Evolutionary conservation across 92 coral and sea anemone species (phyloP), one percentile per base, ranked within the genome.

Genomic region (Porites divaricata): DNA sequence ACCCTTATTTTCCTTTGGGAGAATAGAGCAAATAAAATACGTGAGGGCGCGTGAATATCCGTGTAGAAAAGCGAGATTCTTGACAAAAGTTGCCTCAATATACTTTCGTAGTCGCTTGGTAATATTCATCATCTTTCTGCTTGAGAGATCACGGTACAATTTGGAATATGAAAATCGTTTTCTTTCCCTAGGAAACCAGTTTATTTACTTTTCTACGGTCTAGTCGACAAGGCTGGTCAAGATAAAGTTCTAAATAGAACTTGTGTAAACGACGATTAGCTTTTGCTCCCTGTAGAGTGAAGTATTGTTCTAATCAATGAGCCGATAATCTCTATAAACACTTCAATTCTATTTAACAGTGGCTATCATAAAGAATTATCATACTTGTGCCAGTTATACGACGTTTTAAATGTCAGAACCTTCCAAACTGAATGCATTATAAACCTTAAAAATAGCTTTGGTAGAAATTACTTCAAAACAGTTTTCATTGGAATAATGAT

Each of bases 111-210:
- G n/a, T 53, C 24, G 20, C 21, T 2, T 45, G 69, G 53, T 24
- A 67, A 51, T 48, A 54, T 53, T 67, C 53, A 22, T 17, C 53
- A 20, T 19, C 61, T n/a, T 15, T 67, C 49, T 68, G 75, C 84
- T 52, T 79, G 65, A 53, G n/a, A 22, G 64, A 67, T 52, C 86
- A 35, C 62, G 71, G 16, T 25, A 77, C 51, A 15, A 54, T 61
- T 71, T 23, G 22, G 20, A 48, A 72, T 7, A 13, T 35, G 20
- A 41, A 21, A 58, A 72, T 82, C 19, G 22, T 48, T 81, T 61
- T 12, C 24, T 14, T 62, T 11, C 62, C 52, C 70, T 61, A 8
- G 57, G 59, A 21, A 7, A 51, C 20, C 15, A 82, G 63, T 24
- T 49, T 61, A 8, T 65, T 63, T 45, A 11, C 61, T 41, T 22